Percentiles rank a stretch among this genome's conserved stretches.
Evolutionary conservation across 2,888 invertebrate species (phyloP).

Genomic region (Gryllus longicercus): DNA sequence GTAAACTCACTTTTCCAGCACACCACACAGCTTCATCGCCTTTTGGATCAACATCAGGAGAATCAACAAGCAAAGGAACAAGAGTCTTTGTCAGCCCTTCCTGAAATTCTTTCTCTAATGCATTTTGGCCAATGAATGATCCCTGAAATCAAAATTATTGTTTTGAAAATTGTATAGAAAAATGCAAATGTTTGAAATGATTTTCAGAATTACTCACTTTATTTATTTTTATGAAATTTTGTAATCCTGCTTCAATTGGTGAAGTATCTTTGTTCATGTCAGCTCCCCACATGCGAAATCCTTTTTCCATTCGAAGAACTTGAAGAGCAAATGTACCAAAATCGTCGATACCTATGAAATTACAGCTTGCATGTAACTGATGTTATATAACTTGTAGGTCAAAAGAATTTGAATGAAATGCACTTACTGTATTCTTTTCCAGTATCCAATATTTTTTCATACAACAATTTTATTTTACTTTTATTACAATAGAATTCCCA

Average conservation of each 20-base stretch:
- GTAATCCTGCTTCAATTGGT: background rate
- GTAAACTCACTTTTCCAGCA: background rate
- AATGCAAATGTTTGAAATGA: background rate
- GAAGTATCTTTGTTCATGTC: background rate
- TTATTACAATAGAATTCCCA: background rate
- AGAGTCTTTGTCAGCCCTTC: background rate
- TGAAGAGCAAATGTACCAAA: background rate
- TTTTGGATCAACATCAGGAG: background rate
- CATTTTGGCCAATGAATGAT: background rate
- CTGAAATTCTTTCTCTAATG: background rate
- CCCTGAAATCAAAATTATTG: background rate
- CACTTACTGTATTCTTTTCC: background rate
- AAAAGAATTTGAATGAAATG: background rate
- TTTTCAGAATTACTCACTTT: background rate
- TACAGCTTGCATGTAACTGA: background rate
- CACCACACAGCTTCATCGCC: background rate
- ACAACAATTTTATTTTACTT: background rate
- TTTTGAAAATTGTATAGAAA: background rate
- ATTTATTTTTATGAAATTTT: background rate
- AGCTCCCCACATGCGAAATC: background rate
- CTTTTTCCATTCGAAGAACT: background rate
- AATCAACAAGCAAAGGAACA: background rate
- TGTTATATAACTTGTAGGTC: background rate
- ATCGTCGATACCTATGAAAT: background rate
- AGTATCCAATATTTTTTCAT: background rate